phyloP scores from a whole-genome alignment of 2,888 invertebrate genomes.

The Hylaea fasciaria region DNA sequence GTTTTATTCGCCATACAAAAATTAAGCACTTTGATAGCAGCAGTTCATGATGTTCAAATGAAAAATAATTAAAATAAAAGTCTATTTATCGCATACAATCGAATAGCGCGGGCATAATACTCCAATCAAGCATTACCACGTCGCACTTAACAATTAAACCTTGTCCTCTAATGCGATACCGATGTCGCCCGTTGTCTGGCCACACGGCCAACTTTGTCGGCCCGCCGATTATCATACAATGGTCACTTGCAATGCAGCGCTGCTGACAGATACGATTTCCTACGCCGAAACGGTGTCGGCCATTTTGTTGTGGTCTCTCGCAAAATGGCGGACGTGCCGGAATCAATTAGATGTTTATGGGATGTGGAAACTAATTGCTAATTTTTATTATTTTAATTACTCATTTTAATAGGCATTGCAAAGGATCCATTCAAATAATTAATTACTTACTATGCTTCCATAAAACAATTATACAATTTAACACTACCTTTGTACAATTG shows the following conservation, averaged over 20 bases:
- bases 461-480: no score
- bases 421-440: no score
- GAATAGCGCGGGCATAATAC: background rate
- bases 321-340: slow-evolving; percentile 69
- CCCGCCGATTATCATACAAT: slow-evolving; percentile 82
- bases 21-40: no score
- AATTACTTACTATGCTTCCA: no score
- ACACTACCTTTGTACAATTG: no score
- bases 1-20: no score
- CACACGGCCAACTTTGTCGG: slow-evolving; percentile 76
- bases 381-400: no score
- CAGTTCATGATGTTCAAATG: no score
- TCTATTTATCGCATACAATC: background rate
- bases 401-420: no score
- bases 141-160: slow-evolving; percentile 27
- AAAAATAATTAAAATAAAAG: background rate
- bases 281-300: slow-evolving; percentile 75
- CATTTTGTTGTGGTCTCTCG: slow-evolving; percentile 72
- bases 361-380: background rate
- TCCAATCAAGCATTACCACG: slow-evolving; percentile 4
- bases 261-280: slow-evolving; percentile 83
- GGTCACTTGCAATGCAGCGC: slow-evolving; percentile 77
- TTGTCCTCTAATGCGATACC: slow-evolving; percentile 41
- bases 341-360: slow-evolving; percentile 27
- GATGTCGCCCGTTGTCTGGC: slow-evolving; percentile 62